phyloP scores from a whole-genome alignment of 2,888 invertebrate species.

The Sinotaia quadrata region DNA sequence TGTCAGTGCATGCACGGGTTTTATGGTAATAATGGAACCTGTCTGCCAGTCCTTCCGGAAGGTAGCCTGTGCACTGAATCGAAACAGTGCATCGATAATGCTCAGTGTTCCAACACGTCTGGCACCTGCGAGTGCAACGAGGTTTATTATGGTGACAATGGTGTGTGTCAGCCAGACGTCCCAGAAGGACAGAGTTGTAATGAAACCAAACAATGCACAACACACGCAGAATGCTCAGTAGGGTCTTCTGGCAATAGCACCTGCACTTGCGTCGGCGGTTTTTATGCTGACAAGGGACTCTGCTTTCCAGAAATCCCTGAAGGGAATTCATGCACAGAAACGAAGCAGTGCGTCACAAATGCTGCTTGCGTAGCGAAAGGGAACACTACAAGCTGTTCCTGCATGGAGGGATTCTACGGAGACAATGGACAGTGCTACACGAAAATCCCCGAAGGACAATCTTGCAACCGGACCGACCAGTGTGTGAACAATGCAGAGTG shows the following conservation, averaged over 20 bases:
- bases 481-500: constrained; percentile 32
- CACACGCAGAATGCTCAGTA: neutral
- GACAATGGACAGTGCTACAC: constrained; percentile 24
- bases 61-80: constrained; percentile 5
- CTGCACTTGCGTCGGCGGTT: constrained; percentile 19
- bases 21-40: constrained; percentile 24
- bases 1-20: constrained; percentile 19
- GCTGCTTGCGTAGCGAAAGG: constrained; percentile 13
- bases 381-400: constrained; percentile 4
- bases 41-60: constrained; percentile 8
- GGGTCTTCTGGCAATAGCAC: neutral
- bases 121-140: constrained; percentile 12
- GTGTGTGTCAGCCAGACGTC: constrained; percentile 20
- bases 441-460: constrained; percentile 21
- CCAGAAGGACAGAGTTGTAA: constrained; percentile 11
- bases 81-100: constrained; percentile 23
- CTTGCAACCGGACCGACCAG: constrained; percentile 25
- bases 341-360: constrained; percentile 28
- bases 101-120: neutral
- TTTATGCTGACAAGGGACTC: constrained; percentile 24
- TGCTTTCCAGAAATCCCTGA: constrained; percentile 13
- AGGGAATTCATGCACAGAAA: constrained; percentile 1
- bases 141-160: constrained; percentile 17
- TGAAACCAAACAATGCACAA: constrained; percentile 20
- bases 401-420: constrained; percentile 32